These are phyloP conservation scores for Cettia cetti DNA, from an alignment of 2,113 vertebrate species.

Conservation along the genomic window DNA sequence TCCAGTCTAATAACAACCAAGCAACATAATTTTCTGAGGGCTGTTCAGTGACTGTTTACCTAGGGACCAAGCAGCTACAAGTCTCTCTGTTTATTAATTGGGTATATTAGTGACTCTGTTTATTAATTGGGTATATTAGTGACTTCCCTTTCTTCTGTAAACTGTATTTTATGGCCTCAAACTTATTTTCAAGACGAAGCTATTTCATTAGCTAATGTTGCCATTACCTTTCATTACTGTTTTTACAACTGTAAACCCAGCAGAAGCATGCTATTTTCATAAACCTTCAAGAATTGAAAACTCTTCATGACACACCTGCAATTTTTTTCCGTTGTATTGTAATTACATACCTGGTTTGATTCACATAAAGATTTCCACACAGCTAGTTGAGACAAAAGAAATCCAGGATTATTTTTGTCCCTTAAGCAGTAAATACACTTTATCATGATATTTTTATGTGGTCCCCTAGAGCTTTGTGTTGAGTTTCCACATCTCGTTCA, in stretches of 20 bases:
- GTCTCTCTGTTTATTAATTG: neutral
- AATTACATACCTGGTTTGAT: neutral
- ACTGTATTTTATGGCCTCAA: neutral
- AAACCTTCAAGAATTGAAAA: neutral
- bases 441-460: fast-evolving
- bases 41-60: neutral
- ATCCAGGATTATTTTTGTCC: neutral
- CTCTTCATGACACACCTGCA: neutral
- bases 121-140: neutral
- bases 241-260: neutral
- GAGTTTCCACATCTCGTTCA: fast-evolving
- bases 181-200: neutral
- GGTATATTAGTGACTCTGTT: neutral
- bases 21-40: neutral
- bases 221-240: neutral
- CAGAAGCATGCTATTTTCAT: neutral
- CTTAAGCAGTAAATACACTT: neutral
- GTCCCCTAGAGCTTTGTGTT: neutral
- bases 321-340: neutral
- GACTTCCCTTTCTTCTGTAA: neutral
- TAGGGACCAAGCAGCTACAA: neutral
- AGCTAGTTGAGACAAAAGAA: neutral
- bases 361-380: neutral
- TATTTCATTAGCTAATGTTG: neutral
- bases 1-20: neutral